These are phyloP conservation scores for Latheticus oryzae DNA, from an alignment of 2,888 invertebrate genomes.

Conservation along the genomic window DNA sequence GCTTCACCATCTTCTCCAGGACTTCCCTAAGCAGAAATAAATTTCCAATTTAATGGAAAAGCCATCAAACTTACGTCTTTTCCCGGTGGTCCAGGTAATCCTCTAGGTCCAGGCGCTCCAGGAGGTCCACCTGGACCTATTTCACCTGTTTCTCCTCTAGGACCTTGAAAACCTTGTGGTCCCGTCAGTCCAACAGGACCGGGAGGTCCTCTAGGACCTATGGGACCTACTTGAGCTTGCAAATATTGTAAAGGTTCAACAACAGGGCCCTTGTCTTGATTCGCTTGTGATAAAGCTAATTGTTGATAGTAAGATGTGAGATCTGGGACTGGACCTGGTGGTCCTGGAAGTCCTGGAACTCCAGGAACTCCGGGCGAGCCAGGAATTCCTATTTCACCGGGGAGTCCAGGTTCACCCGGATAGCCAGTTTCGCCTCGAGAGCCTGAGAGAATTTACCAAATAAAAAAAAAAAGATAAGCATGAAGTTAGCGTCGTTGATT, in stretches of 20 bases:
- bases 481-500: no score
- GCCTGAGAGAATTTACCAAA: constrained; percentile 53
- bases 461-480: no score
- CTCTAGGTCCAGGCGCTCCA: constrained; percentile 72
- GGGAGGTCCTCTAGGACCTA: constrained; percentile 83
- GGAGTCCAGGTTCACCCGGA: constrained; percentile 70
- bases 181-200: constrained; percentile 74
- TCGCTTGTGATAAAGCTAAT: constrained; percentile 76
- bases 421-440: constrained; percentile 68
- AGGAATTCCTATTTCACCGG: constrained; percentile 72
- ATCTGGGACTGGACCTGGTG: constrained; percentile 78
- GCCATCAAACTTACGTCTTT: constrained; percentile 73
- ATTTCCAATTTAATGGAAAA: background rate
- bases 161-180: constrained; percentile 86
- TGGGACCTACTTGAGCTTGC: constrained; percentile 83
- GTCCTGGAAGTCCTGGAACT: constrained; percentile 73
- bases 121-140: constrained; percentile 75
- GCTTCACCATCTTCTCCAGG: constrained; percentile 85
- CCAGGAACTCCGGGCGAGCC: constrained; percentile 75
- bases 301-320: constrained; percentile 82
- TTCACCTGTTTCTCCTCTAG: constrained; percentile 84
- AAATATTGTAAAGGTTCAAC: constrained; percentile 78
- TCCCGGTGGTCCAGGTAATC: constrained; percentile 77
- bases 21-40: constrained; percentile 68
- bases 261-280: constrained; percentile 78